Base-by-base conservation (phyloP, 2,113 vertebrate species). In the Chiloscyllium plagiosum region DNA sequence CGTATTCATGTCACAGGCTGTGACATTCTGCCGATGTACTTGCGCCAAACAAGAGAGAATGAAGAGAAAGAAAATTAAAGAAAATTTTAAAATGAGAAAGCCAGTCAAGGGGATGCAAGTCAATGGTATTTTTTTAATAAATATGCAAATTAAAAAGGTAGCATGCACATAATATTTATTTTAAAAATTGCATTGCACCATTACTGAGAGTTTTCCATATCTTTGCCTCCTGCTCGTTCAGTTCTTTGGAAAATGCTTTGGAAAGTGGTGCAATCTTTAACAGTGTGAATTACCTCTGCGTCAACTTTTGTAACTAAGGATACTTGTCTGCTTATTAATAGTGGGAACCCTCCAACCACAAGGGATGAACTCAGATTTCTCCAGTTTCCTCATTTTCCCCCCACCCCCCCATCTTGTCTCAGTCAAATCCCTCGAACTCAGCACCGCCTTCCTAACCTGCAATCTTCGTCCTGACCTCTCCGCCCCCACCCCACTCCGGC, bases 1-100 rank as follows among this genome's bases (percentile, higher is more conserved):
- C 89, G 6, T 93, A 93, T 93, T 93, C 89, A 93, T 93, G 89
- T 66, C 89, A 93, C 56, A 66, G 89, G 89, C 89, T 93, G 61
- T 93, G 89, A 93, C 89, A 93, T 93, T 93, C 33, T 68, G 61
- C 61, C 4, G n/a, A 37, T 20, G 61, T 37, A 66, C 56, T 93
- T 93, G 89, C 61, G 61, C 61, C 89, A 66, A 93, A 93, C 33
- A 68, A 93, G 89, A 37, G 61, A n/a, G 61, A 66, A 37, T 93
- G 33, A 68, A 93, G 29, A 33, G 61, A 37, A 22, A 20, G 29
- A 76, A 76, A 76, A 76, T 76, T 76, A 76, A 93, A 93, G 89
- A 68, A 93, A 93, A 93, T 93, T 93, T 37, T 19, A n/a, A 93
- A 66, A n/a, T 93, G 33, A 66, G n/a, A 37, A 93, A 93, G n/a